These are phyloP conservation scores for Menidia beryllina DNA, from an alignment of 2,113 vertebrate genomes.

Conservation along the genomic window DNA sequence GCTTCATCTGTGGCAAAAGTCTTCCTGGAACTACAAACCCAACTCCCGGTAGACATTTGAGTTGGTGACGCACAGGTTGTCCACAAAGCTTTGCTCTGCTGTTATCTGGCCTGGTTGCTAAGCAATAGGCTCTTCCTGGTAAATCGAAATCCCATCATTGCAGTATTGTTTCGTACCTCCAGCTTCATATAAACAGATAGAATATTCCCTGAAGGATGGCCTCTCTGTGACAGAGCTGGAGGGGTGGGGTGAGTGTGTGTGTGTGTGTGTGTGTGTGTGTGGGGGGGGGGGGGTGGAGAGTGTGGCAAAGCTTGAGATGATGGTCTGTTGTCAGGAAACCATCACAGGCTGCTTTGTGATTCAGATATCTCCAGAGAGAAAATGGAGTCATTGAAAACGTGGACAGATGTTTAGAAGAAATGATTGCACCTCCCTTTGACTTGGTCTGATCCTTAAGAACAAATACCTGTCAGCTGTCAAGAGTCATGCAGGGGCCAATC, in stretches of 20 bases:
- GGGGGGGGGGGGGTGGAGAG: neutral
- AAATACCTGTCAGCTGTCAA: conserved; percentile 37
- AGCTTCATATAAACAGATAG: conserved; percentile 40
- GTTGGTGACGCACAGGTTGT: conserved; percentile 56
- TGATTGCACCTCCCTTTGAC: too few relatives aligned
- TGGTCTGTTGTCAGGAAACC: conserved; percentile 23
- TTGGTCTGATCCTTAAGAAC: conserved; percentile 8
- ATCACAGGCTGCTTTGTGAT: conserved; percentile 26
- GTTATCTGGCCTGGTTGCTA: conserved; percentile 81
- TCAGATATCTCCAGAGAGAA: neutral
- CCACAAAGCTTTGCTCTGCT: conserved; percentile 57
- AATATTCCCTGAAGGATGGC: conserved; percentile 39
- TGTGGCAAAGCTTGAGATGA: conserved; percentile 18
- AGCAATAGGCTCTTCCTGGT: conserved; percentile 74
- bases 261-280: too few relatives aligned
- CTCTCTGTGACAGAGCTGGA: conserved; percentile 23
- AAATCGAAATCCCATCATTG: conserved; percentile 71
- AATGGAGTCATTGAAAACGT: conserved; percentile 11
- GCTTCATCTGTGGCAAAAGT: conserved; percentile 4
- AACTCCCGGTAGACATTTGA: conserved; percentile 28
- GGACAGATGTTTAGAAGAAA: neutral
- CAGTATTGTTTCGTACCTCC: conserved; percentile 52
- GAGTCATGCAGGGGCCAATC: neutral
- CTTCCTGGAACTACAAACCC: conserved; percentile 4
- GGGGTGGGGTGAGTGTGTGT: too few relatives aligned